Percentiles rank a stretch among this genome's conserved stretches.
These are phyloP conservation scores for Polyergus mexicanus DNA, from an alignment of 1,140 invertebrate genomes.

Conservation along the genomic window DNA sequence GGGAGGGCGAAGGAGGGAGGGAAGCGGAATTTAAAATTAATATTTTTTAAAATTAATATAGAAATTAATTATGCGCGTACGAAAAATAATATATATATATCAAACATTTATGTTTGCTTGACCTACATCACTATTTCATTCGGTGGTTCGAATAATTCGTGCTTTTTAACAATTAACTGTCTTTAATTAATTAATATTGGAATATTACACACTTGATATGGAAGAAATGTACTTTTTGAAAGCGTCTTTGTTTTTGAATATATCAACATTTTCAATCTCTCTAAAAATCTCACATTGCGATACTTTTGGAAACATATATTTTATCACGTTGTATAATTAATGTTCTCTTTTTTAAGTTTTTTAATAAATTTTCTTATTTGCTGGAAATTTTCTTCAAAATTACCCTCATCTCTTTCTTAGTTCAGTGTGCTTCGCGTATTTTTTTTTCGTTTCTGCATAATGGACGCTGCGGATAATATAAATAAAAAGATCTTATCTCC, in stretches of 20 bases:
- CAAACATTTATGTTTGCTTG: constrained; percentile 26
- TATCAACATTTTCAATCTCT: not conserved
- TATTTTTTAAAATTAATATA: constrained; percentile 29
- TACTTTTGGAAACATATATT: not conserved
- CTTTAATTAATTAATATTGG: not conserved
- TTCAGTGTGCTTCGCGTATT: not conserved
- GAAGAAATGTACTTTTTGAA: not conserved
- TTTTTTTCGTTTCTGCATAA: constrained; percentile 35
- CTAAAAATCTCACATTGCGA: not conserved
- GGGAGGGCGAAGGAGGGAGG: no score
- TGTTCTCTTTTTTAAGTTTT: not conserved
- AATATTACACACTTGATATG: not conserved
- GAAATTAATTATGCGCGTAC: not conserved
- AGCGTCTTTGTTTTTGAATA: not conserved
- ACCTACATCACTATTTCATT: not conserved
- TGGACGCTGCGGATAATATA: constrained; percentile 35
- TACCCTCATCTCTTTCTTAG: not conserved
- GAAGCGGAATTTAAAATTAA: constrained; percentile 13
- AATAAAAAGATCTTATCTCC: constrained; percentile 51
- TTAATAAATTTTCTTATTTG: constrained; percentile 9
- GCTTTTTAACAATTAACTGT: constrained; percentile 2
- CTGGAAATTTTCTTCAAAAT: constrained; percentile 38
- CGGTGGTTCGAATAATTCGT: not conserved
- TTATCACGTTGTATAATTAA: constrained; percentile 22
- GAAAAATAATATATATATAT: not conserved